Base-by-base conservation (phyloP, 2,113 vertebrate genomes). In the Scytalopus superciliaris region DNA sequence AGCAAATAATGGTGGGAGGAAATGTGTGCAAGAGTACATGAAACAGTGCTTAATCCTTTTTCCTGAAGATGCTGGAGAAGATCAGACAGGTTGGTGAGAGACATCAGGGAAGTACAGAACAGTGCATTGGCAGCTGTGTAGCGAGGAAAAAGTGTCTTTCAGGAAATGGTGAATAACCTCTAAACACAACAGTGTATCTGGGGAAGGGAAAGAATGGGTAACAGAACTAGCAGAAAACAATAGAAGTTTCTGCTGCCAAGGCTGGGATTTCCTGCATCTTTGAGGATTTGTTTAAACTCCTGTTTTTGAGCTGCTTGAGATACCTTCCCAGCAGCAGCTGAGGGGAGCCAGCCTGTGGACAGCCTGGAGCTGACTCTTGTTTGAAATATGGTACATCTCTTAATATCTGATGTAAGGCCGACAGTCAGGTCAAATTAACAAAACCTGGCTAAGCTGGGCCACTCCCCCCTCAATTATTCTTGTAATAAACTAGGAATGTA, bases 81-180 rank as follows among this genome's bases (percentile, higher is more conserved):
- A 83, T 89, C 83, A 81, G 47, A 33, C 49, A 81, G 52, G 59
- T 78, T 85, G 75, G 33, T 91, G 70, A 92, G 70, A 91, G 84
- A 68, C 50, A 78, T 44, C 35, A 77, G 63, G 68, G 89, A 68
- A 47, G 44, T 47, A 7, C 15, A 39, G 89, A 62, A n/a, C 18
- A 23, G 78, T 23, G 28, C 28, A 2, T 27, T 87, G 66, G 45
- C 84, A 84, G 22, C 59, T 3, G 17, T 78, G 57, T 33, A 39
- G 42, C 21, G 55, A 56, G 76, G 39, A 35, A 59, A 70, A 74
- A 83, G 56, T 1, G 56, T 91, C 87, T 75, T 89, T 92, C 84
- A 94, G 94, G 81, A 95, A 95, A 89, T 55, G 73, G 37, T 92
- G 89, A 83, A 93, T 81, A 90, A 59, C 66, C 66, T 95, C 90